Base-by-base conservation (phyloP, 2,797 vertebrate species). In the Galago senegalensis region DNA sequence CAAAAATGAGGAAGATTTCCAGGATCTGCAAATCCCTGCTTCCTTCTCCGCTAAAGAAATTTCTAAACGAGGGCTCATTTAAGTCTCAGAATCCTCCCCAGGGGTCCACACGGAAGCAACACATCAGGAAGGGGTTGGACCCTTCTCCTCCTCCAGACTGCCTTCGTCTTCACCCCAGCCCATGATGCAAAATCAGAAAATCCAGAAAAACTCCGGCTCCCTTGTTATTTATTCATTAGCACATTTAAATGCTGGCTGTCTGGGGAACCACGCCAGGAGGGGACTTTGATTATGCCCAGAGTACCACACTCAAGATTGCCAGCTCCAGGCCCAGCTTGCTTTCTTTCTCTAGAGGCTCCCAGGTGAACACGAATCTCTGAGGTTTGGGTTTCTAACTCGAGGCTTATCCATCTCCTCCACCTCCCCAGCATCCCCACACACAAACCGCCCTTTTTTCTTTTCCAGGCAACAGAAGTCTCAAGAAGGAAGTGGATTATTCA, bases 1-100 rank as follows among this genome's bases (percentile, higher is more conserved):
- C 12, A 49, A 65, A 46, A 77, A 21, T 16, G 17, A 77, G 49
- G 43, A 79, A 18, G 65, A 86, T 76, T 61, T 31, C 29, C 34
- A 61, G 18, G 46, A 14, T 29, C 40, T 40, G 25, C 23, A 53
- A 13, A 77, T 23, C 5, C 29, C 43, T 2, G 0, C 61, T 43
- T 56, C 14, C 7, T 49, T 43, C 79, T 86, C 69, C 43, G 5
- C 16, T 14, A 34, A 65, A 81, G 46, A 29, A 21, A 76, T 76
- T 96, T 80, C 92, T 89, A 85, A 77, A 58, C 21, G 1, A 65
- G 60, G n/a, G 29, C 31, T 75, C 56, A 56, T 23, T 61, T 56
- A 34, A 49, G 20, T 5, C 85, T 87, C 60, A 67, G 21, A 20
- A 40, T 31, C 18, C 21, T 86, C 85, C 17, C 61, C 21, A 5